A percentile compares a stretch with the other conserved stretches of the same genome.
Conservation (phyloP, 2,113 vertebrate species). For the Hypocryptadius cinnamomeus region DNA sequence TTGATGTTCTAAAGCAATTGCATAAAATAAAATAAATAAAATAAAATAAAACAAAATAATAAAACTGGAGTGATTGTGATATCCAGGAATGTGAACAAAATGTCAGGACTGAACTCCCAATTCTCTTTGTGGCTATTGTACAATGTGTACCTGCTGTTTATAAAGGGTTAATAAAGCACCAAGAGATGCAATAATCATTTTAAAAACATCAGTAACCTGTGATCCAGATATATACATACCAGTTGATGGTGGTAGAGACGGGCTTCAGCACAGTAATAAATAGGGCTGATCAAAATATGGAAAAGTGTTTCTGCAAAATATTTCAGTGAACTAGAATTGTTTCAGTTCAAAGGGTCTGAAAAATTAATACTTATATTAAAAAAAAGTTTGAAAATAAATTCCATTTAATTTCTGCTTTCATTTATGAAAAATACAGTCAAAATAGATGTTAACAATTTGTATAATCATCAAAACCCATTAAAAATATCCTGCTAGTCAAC, state of each 20-base stretch:
- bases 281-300: neutral
- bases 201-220: neutral
- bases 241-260: neutral
- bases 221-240: neutral
- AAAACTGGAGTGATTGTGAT: neutral
- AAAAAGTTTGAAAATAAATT: neutral
- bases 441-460: neutral
- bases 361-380: neutral
- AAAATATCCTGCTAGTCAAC: neutral
- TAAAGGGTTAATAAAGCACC: neutral
- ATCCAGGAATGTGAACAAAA: neutral
- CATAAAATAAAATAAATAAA: neutral
- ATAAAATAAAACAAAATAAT: neutral
- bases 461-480: neutral
- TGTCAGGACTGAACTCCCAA: neutral
- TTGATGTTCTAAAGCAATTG: neutral
- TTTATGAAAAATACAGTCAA: neutral
- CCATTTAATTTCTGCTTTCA: neutral
- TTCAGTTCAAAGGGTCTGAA: neutral
- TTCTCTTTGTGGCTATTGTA: neutral
- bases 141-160: neutral
- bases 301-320: neutral
- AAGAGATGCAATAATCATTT: neutral
- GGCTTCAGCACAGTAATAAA: neutral
- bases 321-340: neutral